Evolutionary conservation across 2,113 vertebrate species (phyloP), one percentile per base, ranked within the genome.

Genomic region (Tauraco erythrolophus): DNA sequence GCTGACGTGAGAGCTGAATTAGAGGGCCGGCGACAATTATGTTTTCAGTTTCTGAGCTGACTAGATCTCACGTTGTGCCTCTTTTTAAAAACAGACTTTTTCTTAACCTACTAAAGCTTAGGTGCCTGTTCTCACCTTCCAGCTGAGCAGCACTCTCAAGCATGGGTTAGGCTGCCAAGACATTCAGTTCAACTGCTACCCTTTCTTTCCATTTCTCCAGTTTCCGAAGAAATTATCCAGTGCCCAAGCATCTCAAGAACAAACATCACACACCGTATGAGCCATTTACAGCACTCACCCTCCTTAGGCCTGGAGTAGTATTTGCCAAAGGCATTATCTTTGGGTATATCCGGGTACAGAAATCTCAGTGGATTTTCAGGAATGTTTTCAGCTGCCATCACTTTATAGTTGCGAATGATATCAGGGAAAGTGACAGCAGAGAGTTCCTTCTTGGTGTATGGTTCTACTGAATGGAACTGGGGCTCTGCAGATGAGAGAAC

Each of bases 331-430:
- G 99, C 99, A 4, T 98, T 99, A 95, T 99, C 99, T 87, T 99
- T 99, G 56, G 98, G 98, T 37, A 98, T 98, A 54, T 98, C 60
- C 3, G 99, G 99, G 97, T 98, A 99, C 43, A 99, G 98, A 96
- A 98, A 99, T 53, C 98, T 98, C 81, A 99, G 98, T 2, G 99
- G 99, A 89, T 99, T 99, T 87, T 99, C 99, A 0, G 99, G 99
- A 82, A 99, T 99, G 93, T 99, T 99, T 41, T 99, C 99, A 0
- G 98, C 99, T 0, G 99, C 99, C 99, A 99, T 99, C 93, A 99
- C 99, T 96, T 99, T 99, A 98, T 99, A 99, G 82, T 99, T 99
- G 48, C 99, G 99, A 92, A 99, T 99, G 95, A 99, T 99, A 93
- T 99, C 99, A 0, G 99, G 98, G 94, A 99, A 99, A 1, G 99